phyloP scores from a whole-genome alignment of 2,113 vertebrate genomes.

The Oryzias javanicus region DNA sequence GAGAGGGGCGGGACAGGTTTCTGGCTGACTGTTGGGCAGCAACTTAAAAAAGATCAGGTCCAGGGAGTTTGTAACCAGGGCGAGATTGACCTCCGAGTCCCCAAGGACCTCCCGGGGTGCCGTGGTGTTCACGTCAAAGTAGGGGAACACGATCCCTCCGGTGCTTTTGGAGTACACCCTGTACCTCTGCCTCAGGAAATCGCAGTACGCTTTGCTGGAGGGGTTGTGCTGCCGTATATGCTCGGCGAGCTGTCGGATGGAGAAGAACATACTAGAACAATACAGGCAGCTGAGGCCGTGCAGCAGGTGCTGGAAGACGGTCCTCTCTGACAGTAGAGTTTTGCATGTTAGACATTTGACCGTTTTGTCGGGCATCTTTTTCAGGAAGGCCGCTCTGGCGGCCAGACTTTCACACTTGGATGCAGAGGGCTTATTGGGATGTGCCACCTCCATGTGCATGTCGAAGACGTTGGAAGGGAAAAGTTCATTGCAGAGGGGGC shows the following conservation, averaged over 20 bases:
- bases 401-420: constrained; percentile 78
- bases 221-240: constrained; percentile 86
- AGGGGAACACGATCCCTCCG: constrained; percentile 86
- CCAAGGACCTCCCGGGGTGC: constrained; percentile 86
- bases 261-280: constrained; percentile 88
- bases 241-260: constrained; percentile 84
- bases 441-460: constrained; percentile 89
- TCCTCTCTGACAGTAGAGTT: constrained; percentile 83
- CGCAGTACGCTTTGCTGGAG: constrained; percentile 81
- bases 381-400: constrained; percentile 84
- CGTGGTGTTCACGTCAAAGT: constrained; percentile 87
- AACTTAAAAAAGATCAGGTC: constrained; percentile 88
- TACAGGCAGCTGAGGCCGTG: constrained; percentile 92
- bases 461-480: constrained; percentile 93
- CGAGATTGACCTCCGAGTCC: constrained; percentile 88
- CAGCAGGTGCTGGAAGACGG: constrained; percentile 87
- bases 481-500: constrained; percentile 92
- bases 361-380: constrained; percentile 89
- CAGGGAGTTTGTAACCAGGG: constrained; percentile 82
- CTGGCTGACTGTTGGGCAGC: constrained; percentile 73
- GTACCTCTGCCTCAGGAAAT: constrained; percentile 87
- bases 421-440: constrained; percentile 72
- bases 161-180: constrained; percentile 80
- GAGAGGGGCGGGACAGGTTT: constrained; percentile 50
- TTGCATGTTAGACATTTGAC: constrained; percentile 89